These are phyloP conservation scores for Atta cephalotes DNA, from an alignment of 1,140 invertebrate genomes.

Conservation along the genomic window DNA sequence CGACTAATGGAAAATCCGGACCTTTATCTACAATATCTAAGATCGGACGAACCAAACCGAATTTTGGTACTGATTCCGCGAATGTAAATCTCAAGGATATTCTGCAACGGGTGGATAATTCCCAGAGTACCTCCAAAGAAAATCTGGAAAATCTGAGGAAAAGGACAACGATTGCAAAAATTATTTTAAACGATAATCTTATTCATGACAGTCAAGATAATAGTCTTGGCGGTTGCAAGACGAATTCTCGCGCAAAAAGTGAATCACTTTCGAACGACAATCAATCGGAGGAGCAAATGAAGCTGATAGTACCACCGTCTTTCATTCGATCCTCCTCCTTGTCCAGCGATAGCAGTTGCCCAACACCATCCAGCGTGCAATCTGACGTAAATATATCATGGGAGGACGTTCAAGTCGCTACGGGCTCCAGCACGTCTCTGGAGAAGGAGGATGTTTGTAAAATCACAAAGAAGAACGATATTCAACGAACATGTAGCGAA, in stretches of 20 bases:
- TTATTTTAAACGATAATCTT: constrained; percentile 81
- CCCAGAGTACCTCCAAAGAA: constrained; percentile 77
- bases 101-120: constrained; percentile 78
- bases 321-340: constrained; percentile 81
- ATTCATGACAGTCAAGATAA: constrained; percentile 74
- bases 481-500: constrained; percentile 67
- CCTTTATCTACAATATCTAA: constrained; percentile 11
- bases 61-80: not conserved
- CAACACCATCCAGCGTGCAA: constrained; percentile 78
- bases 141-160: constrained; percentile 83
- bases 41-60: constrained; percentile 29
- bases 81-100: constrained; percentile 81
- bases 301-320: constrained; percentile 73
- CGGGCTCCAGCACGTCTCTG: constrained; percentile 70
- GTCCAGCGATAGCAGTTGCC: constrained; percentile 80
- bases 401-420: constrained; percentile 78
- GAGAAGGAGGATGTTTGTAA: constrained; percentile 76
- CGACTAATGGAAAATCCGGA: constrained; percentile 44
- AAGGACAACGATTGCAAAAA: constrained; percentile 81
- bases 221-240: constrained; percentile 65
- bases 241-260: constrained; percentile 60
- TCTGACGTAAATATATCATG: constrained; percentile 80
- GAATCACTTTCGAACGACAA: constrained; percentile 56
- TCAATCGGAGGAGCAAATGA: constrained; percentile 61
- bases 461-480: constrained; percentile 59